Evolutionary conservation across 1,140 invertebrate species (phyloP).

Genomic region (Orchestia grillus): DNA sequence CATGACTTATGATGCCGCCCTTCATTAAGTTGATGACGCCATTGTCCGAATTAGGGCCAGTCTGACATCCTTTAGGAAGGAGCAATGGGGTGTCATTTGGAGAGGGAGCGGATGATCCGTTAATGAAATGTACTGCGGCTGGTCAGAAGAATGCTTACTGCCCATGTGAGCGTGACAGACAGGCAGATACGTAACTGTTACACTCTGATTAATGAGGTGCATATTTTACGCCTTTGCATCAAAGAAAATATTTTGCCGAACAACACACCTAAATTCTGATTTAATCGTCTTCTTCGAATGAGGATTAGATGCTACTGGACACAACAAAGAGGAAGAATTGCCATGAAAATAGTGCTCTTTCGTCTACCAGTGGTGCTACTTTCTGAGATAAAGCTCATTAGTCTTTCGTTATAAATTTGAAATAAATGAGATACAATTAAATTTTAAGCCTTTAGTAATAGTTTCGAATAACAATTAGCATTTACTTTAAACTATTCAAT

Average conservation of each 20-base stretch:
- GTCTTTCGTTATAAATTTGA: background rate
- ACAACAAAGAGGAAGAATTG: background rate
- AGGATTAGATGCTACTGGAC: background rate
- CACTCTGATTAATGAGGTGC: background rate
- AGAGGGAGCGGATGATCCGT: background rate
- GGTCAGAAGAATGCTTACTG: background rate
- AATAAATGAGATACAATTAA: background rate
- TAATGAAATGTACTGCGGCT: background rate
- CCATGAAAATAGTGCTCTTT: background rate
- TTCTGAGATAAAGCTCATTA: background rate
- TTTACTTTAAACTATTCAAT: background rate
- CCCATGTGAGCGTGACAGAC: background rate
- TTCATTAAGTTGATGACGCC: constrained; percentile 11
- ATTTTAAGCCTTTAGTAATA: background rate
- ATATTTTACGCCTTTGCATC: background rate
- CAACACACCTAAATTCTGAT: background rate
- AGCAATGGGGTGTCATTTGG: background rate
- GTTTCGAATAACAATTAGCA: background rate
- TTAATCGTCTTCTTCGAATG: background rate
- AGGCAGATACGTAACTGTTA: background rate
- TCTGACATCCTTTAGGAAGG: background rate
- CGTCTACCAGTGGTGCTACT: background rate
- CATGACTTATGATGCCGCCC: constrained; percentile 22
- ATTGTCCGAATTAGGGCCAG: constrained; percentile 15
- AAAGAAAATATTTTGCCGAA: background rate